phyloP scores from a whole-genome alignment of 1,140 invertebrate genomes.

The Hyles vespertilio region DNA sequence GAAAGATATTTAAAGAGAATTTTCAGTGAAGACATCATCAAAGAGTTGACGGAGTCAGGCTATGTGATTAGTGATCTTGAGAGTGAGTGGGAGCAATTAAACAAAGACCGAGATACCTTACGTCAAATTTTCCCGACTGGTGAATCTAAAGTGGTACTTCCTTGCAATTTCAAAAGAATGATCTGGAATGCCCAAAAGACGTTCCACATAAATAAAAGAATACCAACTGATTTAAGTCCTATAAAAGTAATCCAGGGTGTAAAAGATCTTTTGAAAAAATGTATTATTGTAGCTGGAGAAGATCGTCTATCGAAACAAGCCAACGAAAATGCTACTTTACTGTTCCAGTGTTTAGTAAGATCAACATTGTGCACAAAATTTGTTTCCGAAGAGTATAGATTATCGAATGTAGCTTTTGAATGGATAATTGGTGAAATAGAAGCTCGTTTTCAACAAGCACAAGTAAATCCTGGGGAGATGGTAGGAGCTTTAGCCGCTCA shows the following conservation, averaged over 20 bases:
- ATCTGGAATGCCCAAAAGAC: conserved; percentile 99
- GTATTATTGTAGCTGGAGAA: conserved; percentile 96
- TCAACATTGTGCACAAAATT: conserved; percentile 96
- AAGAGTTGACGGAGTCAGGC: conserved; percentile 93
- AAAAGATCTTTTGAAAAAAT: conserved; percentile 89
- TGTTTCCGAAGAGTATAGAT: conserved; percentile 96
- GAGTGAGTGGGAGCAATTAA: conserved; percentile 96
- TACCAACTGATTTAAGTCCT: conserved; percentile 95
- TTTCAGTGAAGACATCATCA: conserved; percentile 96
- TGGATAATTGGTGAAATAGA: conserved; percentile 99
- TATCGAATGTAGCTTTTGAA: conserved; percentile 98
- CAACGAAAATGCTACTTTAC: conserved; percentile 97
- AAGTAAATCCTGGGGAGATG: conserved; percentile 98
- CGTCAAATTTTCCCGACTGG: conserved; percentile 91
- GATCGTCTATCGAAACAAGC: conserved; percentile 97
- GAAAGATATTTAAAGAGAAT: conserved; percentile 93
- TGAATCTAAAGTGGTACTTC: conserved; percentile 94
- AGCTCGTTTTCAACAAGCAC: conserved; percentile 97
- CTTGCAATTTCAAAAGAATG: conserved; percentile 98
- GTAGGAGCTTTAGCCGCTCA: conserved; percentile 99
- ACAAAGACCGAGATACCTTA: conserved; percentile 89
- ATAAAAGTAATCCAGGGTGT: conserved; percentile 94
- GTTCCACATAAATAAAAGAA: conserved; percentile 97
- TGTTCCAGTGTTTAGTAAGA: conserved; percentile 97
- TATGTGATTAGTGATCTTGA: conserved; percentile 95